phyloP scores from a whole-genome alignment of 64 coral and sea anemone species.

The Orbicella faveolata region DNA sequence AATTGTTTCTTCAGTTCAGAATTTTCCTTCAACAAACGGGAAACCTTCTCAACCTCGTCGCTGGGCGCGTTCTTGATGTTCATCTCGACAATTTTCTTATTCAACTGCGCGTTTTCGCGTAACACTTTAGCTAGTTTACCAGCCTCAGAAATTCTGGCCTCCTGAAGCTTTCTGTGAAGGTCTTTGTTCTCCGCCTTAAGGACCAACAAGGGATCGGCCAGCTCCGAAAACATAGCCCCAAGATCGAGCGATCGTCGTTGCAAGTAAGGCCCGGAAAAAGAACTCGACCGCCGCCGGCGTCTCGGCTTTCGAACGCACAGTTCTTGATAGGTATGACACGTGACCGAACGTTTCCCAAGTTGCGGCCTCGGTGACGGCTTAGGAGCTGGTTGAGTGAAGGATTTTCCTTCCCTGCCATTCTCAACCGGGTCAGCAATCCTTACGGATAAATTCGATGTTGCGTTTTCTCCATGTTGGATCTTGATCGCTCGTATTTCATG shows the following conservation, averaged over 20 bases:
- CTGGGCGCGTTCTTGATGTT: constrained; percentile 41
- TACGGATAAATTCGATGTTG: not conserved
- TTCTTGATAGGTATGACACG: constrained; percentile 25
- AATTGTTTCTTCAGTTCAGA: constrained; percentile 75
- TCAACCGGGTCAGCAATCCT: not conserved
- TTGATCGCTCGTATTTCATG: constrained; percentile 58
- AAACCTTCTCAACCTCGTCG: constrained; percentile 42
- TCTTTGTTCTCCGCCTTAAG: constrained; percentile 64
- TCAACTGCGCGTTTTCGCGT: constrained; percentile 68
- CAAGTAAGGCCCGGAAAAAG: constrained; percentile 40
- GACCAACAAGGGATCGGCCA: constrained; percentile 16
- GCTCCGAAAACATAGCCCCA: not conserved
- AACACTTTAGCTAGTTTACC: constrained; percentile 77
- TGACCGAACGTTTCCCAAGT: constrained; percentile 43
- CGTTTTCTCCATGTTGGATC: not conserved
- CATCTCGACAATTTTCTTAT: constrained; percentile 66
- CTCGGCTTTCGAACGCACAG: constrained; percentile 11
- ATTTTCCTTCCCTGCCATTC: not conserved
- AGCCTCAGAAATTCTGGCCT: constrained; percentile 67
- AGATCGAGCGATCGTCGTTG: constrained; percentile 44
- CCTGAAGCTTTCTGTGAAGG: constrained; percentile 46
- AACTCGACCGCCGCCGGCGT: not conserved
- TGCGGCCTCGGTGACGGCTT: constrained; percentile 8
- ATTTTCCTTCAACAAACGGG: constrained; percentile 70
- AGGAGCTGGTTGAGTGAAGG: not conserved